A percentile compares a stretch with the other conserved stretches of the same genome.
phyloP scores from a whole-genome alignment of 1,140 invertebrate species.

The Chrysoperla carnea region DNA sequence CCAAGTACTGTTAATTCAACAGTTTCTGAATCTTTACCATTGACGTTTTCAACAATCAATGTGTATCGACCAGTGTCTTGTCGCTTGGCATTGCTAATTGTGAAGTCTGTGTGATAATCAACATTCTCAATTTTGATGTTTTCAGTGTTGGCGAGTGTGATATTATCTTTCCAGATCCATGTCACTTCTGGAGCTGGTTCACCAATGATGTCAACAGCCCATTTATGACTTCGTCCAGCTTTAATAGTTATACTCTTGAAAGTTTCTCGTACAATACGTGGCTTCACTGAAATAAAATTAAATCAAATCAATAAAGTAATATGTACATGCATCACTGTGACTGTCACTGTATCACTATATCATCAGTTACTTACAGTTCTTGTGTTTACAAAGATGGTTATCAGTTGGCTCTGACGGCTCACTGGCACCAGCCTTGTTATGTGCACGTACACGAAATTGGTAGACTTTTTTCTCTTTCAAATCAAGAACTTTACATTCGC shows the following conservation, averaged over 20 bases:
- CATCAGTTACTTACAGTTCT: constrained; percentile 77
- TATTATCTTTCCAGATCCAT: constrained; percentile 75
- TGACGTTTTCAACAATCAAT: constrained; percentile 72
- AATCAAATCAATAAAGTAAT: not conserved
- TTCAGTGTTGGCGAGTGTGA: constrained; percentile 63
- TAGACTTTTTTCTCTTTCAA: constrained; percentile 88
- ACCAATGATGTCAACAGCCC: constrained; percentile 77
- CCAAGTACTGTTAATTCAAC: constrained; percentile 83
- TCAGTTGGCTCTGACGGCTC: constrained; percentile 82
- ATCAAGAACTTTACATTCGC: constrained; percentile 65
- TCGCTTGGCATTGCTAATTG: constrained; percentile 60
- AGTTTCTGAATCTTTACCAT: constrained; percentile 75
- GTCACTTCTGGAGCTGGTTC: constrained; percentile 73
- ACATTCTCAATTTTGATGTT: constrained; percentile 76
- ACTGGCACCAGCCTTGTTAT: constrained; percentile 78
- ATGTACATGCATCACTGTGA: no score
- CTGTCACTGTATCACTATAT: no score
- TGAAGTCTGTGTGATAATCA: constrained; percentile 84
- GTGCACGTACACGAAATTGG: constrained; percentile 79
- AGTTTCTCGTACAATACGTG: constrained; percentile 79
- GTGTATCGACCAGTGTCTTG: constrained; percentile 87
- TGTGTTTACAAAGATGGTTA: constrained; percentile 85
- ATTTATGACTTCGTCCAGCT: constrained; percentile 78
- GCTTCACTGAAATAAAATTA: constrained; percentile 32
- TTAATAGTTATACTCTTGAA: constrained; percentile 76